Conservation (phyloP, 2,888 invertebrate species). For the Chirona hameri region DNA sequence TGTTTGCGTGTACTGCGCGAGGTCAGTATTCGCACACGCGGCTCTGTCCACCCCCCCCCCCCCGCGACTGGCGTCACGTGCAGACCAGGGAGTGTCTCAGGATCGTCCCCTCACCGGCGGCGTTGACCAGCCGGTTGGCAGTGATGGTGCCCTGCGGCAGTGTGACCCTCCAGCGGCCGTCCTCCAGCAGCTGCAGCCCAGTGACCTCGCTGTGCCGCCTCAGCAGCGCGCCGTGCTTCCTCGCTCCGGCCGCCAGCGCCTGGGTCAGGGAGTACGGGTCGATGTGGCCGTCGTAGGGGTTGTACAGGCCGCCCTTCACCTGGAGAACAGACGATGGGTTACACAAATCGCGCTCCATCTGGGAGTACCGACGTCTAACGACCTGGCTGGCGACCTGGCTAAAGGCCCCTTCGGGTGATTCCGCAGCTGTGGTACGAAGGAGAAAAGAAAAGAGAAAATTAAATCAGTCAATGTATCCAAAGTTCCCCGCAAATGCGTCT, state of each 20-base stretch:
- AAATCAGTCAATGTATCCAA: no score
- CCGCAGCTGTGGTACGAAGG: no score
- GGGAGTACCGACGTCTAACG: no score
- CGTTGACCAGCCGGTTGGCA: conserved; percentile 49
- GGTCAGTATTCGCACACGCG: no score
- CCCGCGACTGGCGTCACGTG: no score
- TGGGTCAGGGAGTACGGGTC: conserved; percentile 50
- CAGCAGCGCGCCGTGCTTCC: conserved; percentile 39
- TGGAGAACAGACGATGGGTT: not conserved
- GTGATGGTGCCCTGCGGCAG: conserved; percentile 43
- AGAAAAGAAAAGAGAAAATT: no score
- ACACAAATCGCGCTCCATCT: no score
- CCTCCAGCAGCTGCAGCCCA: conserved; percentile 41
- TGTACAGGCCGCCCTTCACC: conserved; percentile 49
- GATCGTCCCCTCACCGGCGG: conserved; percentile 50
- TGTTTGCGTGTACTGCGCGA: no score
- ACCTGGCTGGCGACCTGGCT: no score
- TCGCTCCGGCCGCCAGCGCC: conserved; percentile 49
- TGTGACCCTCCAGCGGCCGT: conserved; percentile 45
- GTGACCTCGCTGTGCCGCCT: conserved; percentile 42
- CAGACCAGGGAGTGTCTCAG: conserved; percentile 39
- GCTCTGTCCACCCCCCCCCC: conserved; percentile 42
- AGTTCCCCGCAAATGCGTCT: no score
- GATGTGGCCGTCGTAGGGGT: conserved; percentile 50
- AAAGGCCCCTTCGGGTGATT: no score